Conservation (phyloP, 1,140 invertebrate species). For the Trypoxylus dichotomus region DNA sequence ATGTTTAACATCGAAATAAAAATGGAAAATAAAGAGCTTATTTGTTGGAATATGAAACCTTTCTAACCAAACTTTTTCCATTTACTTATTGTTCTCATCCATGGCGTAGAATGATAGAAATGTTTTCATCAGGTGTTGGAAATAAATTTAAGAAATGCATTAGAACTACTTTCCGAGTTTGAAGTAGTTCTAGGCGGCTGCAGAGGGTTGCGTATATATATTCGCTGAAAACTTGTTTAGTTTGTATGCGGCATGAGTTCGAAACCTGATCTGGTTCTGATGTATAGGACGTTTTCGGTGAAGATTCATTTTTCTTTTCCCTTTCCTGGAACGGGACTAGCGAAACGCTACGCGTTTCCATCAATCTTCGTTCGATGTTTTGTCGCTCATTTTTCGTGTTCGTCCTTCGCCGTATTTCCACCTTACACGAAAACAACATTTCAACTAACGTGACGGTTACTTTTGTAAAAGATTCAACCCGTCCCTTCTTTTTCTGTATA, state of each 20-base stretch:
- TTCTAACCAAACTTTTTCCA: background rate
- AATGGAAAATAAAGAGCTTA: too few species aligned
- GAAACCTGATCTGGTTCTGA: background rate
- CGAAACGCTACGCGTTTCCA: background rate
- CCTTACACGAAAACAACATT: constrained; percentile 14
- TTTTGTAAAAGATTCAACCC: background rate
- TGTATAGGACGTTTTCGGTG: background rate
- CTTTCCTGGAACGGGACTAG: background rate
- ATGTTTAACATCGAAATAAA: too few species aligned
- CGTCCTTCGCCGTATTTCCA: background rate
- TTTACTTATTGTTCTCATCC: background rate
- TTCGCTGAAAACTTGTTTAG: background rate
- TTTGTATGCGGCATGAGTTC: background rate
- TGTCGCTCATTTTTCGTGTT: background rate
- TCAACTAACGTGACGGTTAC: constrained; percentile 7
- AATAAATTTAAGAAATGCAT: constrained; percentile 15
- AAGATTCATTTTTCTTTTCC: constrained; percentile 19
- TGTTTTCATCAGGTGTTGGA: constrained; percentile 9
- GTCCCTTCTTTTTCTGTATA: background rate
- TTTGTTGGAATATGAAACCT: background rate
- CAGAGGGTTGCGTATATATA: background rate
- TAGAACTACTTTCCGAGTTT: background rate
- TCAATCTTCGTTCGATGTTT: constrained; percentile 12
- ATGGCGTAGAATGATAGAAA: background rate
- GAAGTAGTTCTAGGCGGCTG: background rate